Conservation (phyloP, 1,140 invertebrate species). For the Muscidifurax raptorellus region DNA sequence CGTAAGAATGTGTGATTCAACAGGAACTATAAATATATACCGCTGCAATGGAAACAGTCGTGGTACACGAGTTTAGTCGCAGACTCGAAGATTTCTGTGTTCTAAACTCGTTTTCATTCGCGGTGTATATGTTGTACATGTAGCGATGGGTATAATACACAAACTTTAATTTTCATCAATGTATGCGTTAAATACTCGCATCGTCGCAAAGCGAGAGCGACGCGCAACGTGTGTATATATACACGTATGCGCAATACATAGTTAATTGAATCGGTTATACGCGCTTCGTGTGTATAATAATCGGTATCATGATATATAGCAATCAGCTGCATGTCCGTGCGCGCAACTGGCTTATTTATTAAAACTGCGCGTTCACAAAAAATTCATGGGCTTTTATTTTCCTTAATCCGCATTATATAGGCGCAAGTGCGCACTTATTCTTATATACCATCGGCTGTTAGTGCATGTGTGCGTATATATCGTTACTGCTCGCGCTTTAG, state of each 20-base stretch:
- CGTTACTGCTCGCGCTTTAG: background rate
- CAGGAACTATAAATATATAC: too few species aligned
- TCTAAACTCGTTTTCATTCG: too few species aligned
- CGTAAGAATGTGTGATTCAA: background rate
- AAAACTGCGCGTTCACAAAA: background rate
- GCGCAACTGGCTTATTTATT: background rate
- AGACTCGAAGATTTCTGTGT: too few species aligned
- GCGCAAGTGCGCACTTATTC: background rate
- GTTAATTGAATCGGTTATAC: background rate
- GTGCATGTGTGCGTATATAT: background rate
- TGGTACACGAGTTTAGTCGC: too few species aligned
- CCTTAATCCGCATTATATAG: background rate
- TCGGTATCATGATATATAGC: background rate
- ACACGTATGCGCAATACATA: background rate
- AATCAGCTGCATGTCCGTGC: background rate
- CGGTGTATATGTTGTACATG: too few species aligned
- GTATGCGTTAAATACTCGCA: too few species aligned
- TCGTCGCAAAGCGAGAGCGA: too few species aligned
- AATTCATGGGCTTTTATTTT: slow-evolving; percentile 5
- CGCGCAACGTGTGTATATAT: too few species aligned
- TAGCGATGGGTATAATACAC: too few species aligned
- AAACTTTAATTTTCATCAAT: too few species aligned
- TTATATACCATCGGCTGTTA: background rate
- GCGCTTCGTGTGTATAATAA: background rate
- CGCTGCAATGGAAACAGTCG: too few species aligned